Evolutionary conservation across 2,797 vertebrate species (phyloP), one percentile per base, ranked within the genome.

Genomic region (Acanthurus tractus): DNA sequence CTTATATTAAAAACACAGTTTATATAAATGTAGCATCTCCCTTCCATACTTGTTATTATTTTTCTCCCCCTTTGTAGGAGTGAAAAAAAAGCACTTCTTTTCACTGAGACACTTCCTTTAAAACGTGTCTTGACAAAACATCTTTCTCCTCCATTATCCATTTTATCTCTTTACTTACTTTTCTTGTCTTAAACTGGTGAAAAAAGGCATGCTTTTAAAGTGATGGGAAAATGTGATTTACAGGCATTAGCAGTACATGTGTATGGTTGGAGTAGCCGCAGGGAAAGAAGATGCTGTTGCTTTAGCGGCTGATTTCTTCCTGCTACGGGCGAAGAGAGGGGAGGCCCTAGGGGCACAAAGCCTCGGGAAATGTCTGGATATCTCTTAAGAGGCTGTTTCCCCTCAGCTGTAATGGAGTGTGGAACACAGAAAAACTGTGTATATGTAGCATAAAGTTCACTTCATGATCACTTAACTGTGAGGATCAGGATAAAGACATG

Each of bases 171-270:
- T 34, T 34, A 34, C 29, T 34, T 34, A 34, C 89, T 88, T 93
- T 81, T 88, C 88, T 93, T 81, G 81, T 89, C 83, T 90, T 93
- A 93, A 94, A 92, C 84, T 91, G 87, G 76, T 85, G 80, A 81
- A 81, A 91, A 94, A 93, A 90, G 84, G 87, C 83, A 84, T 88
- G 93, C 92, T 94, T 95, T 95, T 93, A 94, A 94, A 95, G 92
- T 94, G 91, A 94, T 89, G 85, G 88, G 87, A 69, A 94, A 96
- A 96, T 95, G 94, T 88, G 90, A 95, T 95, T 96, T 90, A 66
- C 82, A 83, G 88, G 89, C 95, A 95, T 95, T 94, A 95, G 91
- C 81, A 74, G 82, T 87, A 91, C 91, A 92, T 91, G 87, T 91
- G 88, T 89, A 82, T 71, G 82, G 83, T 80, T 63, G 48, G 66